Evolutionary conservation across 2,888 invertebrate species (phyloP), one percentile per base, ranked within the genome.

Genomic region (Callinectes sapidus): DNA sequence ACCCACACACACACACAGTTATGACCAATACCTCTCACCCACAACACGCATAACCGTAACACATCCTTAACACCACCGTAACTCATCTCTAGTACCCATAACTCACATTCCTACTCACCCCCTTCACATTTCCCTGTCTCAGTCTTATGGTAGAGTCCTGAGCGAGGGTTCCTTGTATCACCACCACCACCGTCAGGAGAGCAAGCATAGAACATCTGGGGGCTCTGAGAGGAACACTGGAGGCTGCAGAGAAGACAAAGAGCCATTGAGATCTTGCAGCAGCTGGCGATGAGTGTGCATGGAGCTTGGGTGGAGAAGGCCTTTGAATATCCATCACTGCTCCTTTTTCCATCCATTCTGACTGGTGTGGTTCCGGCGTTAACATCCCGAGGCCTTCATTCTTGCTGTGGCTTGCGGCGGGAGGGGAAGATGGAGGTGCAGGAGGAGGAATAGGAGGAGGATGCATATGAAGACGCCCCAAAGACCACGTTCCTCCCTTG

Each of bases 61-160:
- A 10, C 48, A 48, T 48, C 48, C 48, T 0, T 8, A 48, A 48
- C 10, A 48, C 5, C 10, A 48, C 48, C 48, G 10, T 48, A 48
- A 48, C 48, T 48, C 48, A 48, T 10, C 3, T 48, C 3, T 10
- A 8, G 48, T 48, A 48, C 3, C 10, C 48, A 48, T 48, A 48
- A 48, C 48, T 48, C 10, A 71, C 8, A 71, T 10, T 10, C 71
- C 28, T 28, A 81, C 81, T 81, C 18, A 81, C 81, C 81, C 81
- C 81, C 35, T 81, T 32, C 2, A 81, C 81, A 81, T 81, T 81
- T 16, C 81, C 81, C 28, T 81, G 81, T 81, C 81, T 81, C 13
- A 81, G 81, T 35, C 81, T 81, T 81, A 81, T 81, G 35, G 2
- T 81, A n/a, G 81, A 81, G 10, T 81, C 81, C 16, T 81, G 81